phyloP scores from a whole-genome alignment of 2,113 vertebrate genomes.

The Isurus oxyrinchus region DNA sequence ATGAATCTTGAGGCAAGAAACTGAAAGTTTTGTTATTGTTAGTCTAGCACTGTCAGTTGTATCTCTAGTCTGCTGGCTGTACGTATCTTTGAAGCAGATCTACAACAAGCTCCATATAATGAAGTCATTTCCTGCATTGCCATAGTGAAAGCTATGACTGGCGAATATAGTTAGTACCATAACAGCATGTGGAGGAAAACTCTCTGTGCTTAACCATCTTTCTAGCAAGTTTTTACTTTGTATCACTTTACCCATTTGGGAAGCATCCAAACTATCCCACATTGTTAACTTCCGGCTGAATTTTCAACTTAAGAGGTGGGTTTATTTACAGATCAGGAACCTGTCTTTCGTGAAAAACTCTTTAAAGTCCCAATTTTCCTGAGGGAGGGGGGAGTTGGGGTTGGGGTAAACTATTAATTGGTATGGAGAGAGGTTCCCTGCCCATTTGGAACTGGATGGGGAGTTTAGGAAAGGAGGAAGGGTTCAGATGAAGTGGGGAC shows the following conservation, averaged over 20 bases:
- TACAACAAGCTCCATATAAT: not conserved
- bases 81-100: not conserved
- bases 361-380: no score
- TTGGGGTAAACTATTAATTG: no score
- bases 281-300: not conserved
- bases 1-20: not conserved
- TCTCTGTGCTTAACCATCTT: not conserved
- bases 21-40: not conserved
- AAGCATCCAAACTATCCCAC: not conserved
- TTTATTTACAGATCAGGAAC: no score
- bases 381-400: no score
- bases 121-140: not conserved
- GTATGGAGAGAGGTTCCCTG: no score
- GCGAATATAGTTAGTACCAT: not conserved
- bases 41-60: not conserved
- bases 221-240: not conserved
- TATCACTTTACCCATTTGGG: not conserved
- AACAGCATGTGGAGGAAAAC: not conserved
- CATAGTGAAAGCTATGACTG: not conserved
- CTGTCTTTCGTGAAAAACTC: no score
- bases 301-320: no score
- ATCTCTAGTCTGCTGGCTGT: not conserved
- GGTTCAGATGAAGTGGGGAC: no score
- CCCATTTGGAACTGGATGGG: no score
- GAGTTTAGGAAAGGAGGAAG: no score